Percentiles rank a stretch among this genome's conserved stretches.
These are phyloP conservation scores for Embidobia sp. DNA, from an alignment of 2,888 invertebrate genomes.

Conservation along the genomic window DNA sequence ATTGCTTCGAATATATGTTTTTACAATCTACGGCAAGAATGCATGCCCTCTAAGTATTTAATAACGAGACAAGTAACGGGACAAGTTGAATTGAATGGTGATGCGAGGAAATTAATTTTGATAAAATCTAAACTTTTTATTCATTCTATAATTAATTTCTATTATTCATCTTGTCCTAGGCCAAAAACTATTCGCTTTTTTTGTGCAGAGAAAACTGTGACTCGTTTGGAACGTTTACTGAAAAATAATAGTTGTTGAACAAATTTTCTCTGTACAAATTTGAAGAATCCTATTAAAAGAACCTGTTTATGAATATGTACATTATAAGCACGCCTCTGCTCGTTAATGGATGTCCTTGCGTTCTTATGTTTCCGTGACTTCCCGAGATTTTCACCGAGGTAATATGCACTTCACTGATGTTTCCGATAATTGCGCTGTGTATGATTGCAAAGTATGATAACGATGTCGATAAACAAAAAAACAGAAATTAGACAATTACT, in stretches of 20 bases:
- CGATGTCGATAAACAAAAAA: conserved; percentile 3
- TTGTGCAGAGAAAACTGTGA: conserved; percentile 38
- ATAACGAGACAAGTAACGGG: conserved; percentile 22
- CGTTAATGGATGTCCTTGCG: conserved; percentile 69
- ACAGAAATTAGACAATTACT: too few species aligned
- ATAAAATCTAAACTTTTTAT: not conserved
- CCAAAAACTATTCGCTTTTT: conserved; percentile 44
- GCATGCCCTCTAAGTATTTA: conserved; percentile 66
- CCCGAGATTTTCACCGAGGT: conserved; percentile 49
- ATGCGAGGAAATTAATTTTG: not conserved
- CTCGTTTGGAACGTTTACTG: not conserved
- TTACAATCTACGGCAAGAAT: conserved; percentile 68
- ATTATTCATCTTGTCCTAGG: conserved; percentile 51
- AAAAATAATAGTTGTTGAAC: not conserved
- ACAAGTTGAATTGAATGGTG: conserved; percentile 46
- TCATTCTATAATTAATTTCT: conserved; percentile 14
- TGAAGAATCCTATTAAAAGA: conserved; percentile 36
- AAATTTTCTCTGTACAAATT: conserved; percentile 36
- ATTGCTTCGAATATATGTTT: conserved; percentile 68
- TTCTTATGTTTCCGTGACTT: conserved; percentile 58
- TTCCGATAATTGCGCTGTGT: conserved; percentile 50
- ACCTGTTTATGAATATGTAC: conserved; percentile 61
- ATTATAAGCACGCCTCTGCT: conserved; percentile 72
- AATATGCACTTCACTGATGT: conserved; percentile 56
- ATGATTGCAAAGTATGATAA: conserved; percentile 33